Percentiles rank a stretch among this genome's conserved stretches.
Conservation (phyloP, 2,797 vertebrate genomes). For the Manis crassicaudata region DNA sequence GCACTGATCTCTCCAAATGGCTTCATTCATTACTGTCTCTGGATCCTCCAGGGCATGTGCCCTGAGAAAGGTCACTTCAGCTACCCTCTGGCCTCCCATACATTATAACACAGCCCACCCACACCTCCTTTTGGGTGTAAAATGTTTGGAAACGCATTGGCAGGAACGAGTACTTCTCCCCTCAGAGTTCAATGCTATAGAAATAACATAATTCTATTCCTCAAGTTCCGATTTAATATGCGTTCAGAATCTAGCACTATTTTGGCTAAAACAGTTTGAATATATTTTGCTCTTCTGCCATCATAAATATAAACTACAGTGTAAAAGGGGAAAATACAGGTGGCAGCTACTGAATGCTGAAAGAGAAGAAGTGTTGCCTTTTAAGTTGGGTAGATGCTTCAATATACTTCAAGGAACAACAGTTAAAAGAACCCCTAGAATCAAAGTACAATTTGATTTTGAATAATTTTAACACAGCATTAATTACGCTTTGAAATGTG, state of each 20-base stretch:
- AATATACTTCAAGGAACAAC: neutral
- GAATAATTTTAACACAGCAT: slow-evolving; percentile 26
- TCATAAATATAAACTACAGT: slow-evolving; percentile 57
- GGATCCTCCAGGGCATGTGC: slow-evolving; percentile 83
- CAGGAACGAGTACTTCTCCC: slow-evolving; percentile 57
- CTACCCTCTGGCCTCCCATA: slow-evolving; percentile 54
- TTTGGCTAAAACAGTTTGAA: slow-evolving; percentile 66
- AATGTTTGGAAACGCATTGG: slow-evolving; percentile 78
- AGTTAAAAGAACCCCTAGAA: slow-evolving; percentile 61
- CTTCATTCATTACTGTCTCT: slow-evolving; percentile 88
- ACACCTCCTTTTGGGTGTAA: slow-evolving; percentile 64
- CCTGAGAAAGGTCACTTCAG: slow-evolving; percentile 73
- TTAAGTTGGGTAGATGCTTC: neutral
- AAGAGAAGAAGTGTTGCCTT: slow-evolving; percentile 26
- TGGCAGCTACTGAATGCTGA: slow-evolving; percentile 67
- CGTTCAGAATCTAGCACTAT: slow-evolving; percentile 78
- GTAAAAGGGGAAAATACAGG: neutral
- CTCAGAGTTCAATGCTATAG: slow-evolving; percentile 66
- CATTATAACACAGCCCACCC: slow-evolving; percentile 57
- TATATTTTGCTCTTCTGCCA: slow-evolving; percentile 68
- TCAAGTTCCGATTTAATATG: slow-evolving; percentile 77
- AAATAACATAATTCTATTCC: slow-evolving; percentile 73
- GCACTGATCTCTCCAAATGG: slow-evolving; percentile 86
- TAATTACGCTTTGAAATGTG: slow-evolving; percentile 37
- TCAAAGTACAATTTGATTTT: slow-evolving; percentile 28